Evolutionary conservation across 2,888 invertebrate genomes (phyloP), one percentile per base, ranked within the genome.

Genomic region (Leptopilina drosophilae): DNA sequence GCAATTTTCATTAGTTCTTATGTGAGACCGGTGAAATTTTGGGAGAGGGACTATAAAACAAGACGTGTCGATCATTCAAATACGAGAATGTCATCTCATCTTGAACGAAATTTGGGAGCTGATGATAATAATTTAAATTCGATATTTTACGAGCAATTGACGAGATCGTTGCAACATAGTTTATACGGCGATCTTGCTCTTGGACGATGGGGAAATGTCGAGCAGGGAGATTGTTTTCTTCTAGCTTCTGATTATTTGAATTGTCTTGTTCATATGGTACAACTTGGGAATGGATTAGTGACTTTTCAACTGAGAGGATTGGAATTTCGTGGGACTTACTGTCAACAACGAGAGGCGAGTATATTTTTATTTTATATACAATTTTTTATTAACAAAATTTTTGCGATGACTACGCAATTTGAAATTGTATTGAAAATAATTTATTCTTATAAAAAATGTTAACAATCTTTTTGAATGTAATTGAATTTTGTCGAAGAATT

Each of bases 111-210:
- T 91, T 94, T 98, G 66, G 95, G 98, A 82, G 94, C 97, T 86
- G 99, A 99, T 90, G 99, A 99, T 91, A 99, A 99, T 92, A 99
- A 99, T 92, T 92, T 99, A 77, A 99, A 99, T 92, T 98, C 99
- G 0, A 99, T 99, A 89, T 99, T 99, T 93, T 99, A 99, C 91
- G 99, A 99, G 92, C 99, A 99, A 91, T 93, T 99, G 76, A 99
- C 99, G 0, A 94, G 99, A 5, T 98, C 98, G 3, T 93, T 99
- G 82, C 99, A 99, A 90, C 98, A 98, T 92, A 98, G 98, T 53
- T 93, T 99, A 7, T 98, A 97, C 91, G 99, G 99, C 0, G 99
- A 99, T 92, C 93, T 99, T 59, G 94, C 96, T 85, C 93, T 99
- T 87, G 98, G 97, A 0, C 94, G 99, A 12, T 99, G 99, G 99